phyloP scores from a whole-genome alignment of 2,113 vertebrate genomes.

The Amphilophus citrinellus region DNA sequence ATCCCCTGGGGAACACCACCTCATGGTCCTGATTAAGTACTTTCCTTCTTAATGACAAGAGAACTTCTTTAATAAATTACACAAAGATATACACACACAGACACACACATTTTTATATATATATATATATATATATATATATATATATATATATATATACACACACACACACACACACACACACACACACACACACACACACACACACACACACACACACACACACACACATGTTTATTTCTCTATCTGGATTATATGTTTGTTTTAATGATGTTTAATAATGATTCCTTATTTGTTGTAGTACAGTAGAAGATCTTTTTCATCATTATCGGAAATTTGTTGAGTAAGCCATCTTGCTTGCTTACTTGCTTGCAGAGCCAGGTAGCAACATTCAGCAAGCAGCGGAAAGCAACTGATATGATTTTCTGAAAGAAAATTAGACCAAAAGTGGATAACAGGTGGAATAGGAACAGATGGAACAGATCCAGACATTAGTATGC shows the following conservation, averaged over 20 bases:
- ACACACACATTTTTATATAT: too few species aligned
- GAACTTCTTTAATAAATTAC: slow-evolving; percentile 41
- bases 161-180: too few species aligned
- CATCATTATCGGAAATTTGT: neutral
- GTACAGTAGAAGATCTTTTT: neutral
- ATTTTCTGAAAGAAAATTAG: neutral
- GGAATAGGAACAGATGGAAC: neutral
- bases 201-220: accelerated
- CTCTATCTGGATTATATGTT: neutral
- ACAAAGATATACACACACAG: neutral
- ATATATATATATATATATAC: too few species aligned
- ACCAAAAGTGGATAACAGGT: neutral
- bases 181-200: neutral
- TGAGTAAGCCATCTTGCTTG: neutral
- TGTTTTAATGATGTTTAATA: neutral
- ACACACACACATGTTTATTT: neutral
- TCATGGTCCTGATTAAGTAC: slow-evolving; percentile 57
- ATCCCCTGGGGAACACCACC: slow-evolving; percentile 24
- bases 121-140: too few species aligned
- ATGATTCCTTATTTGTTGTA: too few species aligned
- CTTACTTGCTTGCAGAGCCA: neutral
- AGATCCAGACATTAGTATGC: neutral
- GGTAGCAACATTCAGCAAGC: neutral
- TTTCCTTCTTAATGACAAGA: slow-evolving; percentile 51
- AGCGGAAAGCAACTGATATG: neutral